Percentiles rank a stretch among this genome's conserved stretches.
Evolutionary conservation across 1,140 invertebrate species (phyloP).

Genomic region (Sarcophaga bullata): DNA sequence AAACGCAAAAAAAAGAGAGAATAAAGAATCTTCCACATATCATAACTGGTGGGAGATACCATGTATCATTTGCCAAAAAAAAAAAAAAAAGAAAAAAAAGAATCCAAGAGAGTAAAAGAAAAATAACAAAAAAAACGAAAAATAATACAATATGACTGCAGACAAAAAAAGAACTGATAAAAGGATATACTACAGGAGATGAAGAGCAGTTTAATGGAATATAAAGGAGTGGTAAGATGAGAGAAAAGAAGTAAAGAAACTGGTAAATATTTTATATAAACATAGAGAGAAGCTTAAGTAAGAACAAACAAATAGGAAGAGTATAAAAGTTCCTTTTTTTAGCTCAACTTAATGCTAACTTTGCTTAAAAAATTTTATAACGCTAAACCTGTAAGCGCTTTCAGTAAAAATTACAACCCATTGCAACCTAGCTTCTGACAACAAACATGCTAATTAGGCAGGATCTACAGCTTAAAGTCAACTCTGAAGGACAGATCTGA

Average conservation of each 20-base stretch:
- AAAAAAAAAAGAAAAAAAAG: neutral
- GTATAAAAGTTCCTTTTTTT: too few species aligned
- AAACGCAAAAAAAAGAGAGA: neutral
- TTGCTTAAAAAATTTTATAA: too few species aligned
- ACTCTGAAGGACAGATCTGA: too few species aligned
- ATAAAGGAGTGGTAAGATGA: neutral
- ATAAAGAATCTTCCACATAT: constrained; percentile 32
- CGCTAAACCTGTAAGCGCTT: too few species aligned
- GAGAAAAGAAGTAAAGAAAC: neutral
- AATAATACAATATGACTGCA: neutral
- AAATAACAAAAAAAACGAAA: neutral
- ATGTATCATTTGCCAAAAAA: constrained; percentile 18
- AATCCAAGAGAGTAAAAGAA: neutral
- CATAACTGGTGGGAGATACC: constrained; percentile 4
- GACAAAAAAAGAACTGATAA: neutral
- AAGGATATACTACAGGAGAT: neutral
- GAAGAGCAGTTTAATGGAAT: neutral
- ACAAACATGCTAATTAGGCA: too few species aligned
- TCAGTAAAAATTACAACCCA: too few species aligned
- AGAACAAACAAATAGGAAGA: neutral
- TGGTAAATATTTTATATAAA: neutral
- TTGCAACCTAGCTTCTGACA: too few species aligned
- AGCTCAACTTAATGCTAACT: too few species aligned
- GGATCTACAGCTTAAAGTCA: too few species aligned
- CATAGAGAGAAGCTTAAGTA: neutral